phyloP scores from a whole-genome alignment of 1,140 invertebrate genomes.

The Eriocheir sinensis region DNA sequence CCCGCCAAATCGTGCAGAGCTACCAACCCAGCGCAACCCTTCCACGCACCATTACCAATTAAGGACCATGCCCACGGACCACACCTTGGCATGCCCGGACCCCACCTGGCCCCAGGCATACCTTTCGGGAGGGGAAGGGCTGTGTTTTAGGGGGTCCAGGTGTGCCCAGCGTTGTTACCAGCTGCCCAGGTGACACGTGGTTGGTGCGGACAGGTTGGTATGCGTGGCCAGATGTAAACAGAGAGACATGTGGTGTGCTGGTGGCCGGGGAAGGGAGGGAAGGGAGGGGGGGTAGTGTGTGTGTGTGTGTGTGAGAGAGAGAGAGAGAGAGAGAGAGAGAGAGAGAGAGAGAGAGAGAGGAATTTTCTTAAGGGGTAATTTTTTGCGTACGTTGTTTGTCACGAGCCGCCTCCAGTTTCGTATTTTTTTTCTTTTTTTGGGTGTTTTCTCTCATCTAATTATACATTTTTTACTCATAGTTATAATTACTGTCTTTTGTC shows the following conservation, averaged over 20 bases:
- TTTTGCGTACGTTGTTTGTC: no score
- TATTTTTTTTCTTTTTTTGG: no score
- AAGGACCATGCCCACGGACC: not conserved
- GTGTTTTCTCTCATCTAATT: no score
- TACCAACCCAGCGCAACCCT: not conserved
- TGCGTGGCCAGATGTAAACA: not conserved
- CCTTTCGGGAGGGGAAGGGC: not conserved
- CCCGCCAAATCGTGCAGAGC: not conserved
- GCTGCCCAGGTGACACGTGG: not conserved
- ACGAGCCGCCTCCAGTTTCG: no score
- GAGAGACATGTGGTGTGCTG: not conserved
- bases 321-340: constrained; percentile 16
- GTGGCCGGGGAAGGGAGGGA: not conserved
- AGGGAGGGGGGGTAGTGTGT: no score
- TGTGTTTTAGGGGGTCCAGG: not conserved
- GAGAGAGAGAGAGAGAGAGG: no score
- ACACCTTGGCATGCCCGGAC: not conserved
- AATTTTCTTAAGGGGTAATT: not conserved
- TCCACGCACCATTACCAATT: not conserved
- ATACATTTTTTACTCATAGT: no score
- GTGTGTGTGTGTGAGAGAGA: not conserved
- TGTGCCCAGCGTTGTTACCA: not conserved
- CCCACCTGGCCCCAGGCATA: not conserved
- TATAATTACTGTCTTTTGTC: no score
- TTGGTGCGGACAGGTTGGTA: not conserved